A percentile compares a stretch with the other conserved stretches of the same genome.
These are phyloP conservation scores for Ptychodera flava DNA, from an alignment of 35 echinoderm and acorn worm species.

Conservation along the genomic window DNA sequence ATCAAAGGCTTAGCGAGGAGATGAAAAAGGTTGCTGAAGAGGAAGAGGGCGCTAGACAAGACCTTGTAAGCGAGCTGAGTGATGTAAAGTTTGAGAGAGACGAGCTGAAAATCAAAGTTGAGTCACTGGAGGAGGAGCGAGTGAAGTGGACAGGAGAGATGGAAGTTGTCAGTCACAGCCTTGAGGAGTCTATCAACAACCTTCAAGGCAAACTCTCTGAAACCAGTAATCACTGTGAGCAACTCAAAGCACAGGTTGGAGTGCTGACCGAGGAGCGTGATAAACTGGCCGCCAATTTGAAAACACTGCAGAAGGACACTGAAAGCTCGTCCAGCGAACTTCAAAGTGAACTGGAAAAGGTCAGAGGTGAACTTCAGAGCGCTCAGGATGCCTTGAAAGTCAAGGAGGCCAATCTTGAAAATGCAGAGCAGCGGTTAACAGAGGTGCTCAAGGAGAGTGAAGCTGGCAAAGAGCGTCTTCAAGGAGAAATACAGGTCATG, in stretches of 20 bases:
- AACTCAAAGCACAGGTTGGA: not conserved
- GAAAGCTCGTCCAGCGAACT: not conserved
- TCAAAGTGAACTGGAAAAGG: conserved; percentile 7
- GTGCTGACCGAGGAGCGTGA: not conserved
- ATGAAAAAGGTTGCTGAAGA: conserved; percentile 9
- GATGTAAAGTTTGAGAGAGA: conserved; percentile 45
- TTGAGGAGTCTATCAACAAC: conserved; percentile 5
- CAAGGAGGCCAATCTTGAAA: conserved; percentile 9
- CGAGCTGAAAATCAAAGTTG: conserved; percentile 14
- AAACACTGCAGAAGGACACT: conserved; percentile 9
- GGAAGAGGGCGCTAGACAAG: not conserved
- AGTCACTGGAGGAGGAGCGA: conserved; percentile 13
- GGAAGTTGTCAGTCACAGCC: not conserved
- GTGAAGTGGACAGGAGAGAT: not conserved
- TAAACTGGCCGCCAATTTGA: not conserved
- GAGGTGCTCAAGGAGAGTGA: conserved; percentile 10
- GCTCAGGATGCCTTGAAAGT: conserved; percentile 9
- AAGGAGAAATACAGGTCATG: conserved; percentile 15
- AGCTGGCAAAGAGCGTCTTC: conserved; percentile 13
- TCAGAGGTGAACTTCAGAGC: not conserved
- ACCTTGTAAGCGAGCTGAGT: conserved; percentile 14
- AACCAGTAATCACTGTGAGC: not conserved
- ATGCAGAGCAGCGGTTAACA: conserved; percentile 1
- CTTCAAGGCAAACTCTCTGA: not conserved
- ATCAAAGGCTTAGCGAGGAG: conserved; percentile 5